These are phyloP conservation scores for Alligator mississippiensis DNA, from an alignment of 2,113 vertebrate species.

Conservation along the genomic window DNA sequence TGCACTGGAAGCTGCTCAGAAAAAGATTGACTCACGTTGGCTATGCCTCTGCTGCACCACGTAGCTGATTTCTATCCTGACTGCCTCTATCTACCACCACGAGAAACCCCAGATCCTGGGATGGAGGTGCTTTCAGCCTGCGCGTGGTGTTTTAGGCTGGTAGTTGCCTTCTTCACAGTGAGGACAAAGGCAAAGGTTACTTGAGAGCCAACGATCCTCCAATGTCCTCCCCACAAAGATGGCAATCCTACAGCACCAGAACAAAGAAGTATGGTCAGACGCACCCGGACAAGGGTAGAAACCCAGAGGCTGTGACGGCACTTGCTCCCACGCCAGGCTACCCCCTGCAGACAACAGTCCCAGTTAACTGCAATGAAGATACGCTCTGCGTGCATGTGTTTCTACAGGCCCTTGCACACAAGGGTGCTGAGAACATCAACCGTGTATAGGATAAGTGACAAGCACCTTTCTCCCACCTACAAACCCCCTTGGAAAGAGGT, in stretches of 20 bases:
- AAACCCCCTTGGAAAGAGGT: constrained; percentile 40
- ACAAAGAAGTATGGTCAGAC: neutral
- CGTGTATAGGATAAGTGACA: neutral
- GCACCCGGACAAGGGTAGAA: neutral
- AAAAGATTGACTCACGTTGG: neutral
- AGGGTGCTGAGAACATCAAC: constrained; percentile 37
- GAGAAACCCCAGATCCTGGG: neutral
- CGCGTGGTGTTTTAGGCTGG: too few species aligned
- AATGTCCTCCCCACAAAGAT: constrained; percentile 47
- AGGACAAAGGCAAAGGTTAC: constrained; percentile 58
- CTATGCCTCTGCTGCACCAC: neutral
- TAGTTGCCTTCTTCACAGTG: neutral
- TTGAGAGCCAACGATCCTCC: constrained; percentile 19
- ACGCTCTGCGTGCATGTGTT: neutral
- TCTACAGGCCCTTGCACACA: neutral
- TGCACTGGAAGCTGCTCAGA: neutral
- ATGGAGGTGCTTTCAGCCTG: constrained; percentile 1
- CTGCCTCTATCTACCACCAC: neutral
- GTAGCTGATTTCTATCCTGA: neutral
- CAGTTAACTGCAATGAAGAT: constrained; percentile 11
- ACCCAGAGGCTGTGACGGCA: neutral
- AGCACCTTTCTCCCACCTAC: constrained; percentile 28
- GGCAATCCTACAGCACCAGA: constrained; percentile 34
- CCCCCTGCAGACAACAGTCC: neutral
- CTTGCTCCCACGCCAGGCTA: neutral